These are phyloP conservation scores for Hirudinaria manillensis DNA, from an alignment of 2,888 invertebrate genomes.

Conservation along the genomic window DNA sequence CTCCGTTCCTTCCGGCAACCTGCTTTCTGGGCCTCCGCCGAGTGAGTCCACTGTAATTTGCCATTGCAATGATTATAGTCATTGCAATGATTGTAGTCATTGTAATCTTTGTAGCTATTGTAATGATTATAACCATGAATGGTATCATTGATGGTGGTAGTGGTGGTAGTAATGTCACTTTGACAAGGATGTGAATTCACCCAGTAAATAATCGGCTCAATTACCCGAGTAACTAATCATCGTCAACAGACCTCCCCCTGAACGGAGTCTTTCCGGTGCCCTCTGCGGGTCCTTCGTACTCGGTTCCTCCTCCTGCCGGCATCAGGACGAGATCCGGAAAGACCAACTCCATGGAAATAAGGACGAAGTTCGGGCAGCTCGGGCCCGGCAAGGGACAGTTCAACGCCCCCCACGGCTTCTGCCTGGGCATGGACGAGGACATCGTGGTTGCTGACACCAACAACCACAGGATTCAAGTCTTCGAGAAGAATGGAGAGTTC, in stretches of 20 bases:
- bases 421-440: slow-evolving; percentile 86
- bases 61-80: neutral
- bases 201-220: neutral
- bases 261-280: slow-evolving; percentile 31
- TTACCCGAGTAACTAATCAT: neutral
- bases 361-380: slow-evolving; percentile 84
- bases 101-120: neutral
- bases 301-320: slow-evolving; percentile 16
- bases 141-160: neutral
- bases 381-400: slow-evolving; percentile 89
- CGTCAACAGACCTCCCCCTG: slow-evolving; percentile 23
- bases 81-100: neutral
- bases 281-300: slow-evolving; percentile 19
- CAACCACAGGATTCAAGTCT: slow-evolving; percentile 88
- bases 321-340: slow-evolving; percentile 43
- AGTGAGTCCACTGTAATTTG: neutral
- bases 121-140: neutral
- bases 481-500: slow-evolving; percentile 85
- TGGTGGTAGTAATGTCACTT: neutral
- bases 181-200: neutral
- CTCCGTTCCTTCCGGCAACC: slow-evolving; percentile 7
- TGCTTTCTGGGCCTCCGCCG: slow-evolving; percentile 22
- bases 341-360: slow-evolving; percentile 56
- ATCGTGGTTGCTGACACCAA: slow-evolving; percentile 92
- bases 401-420: slow-evolving; percentile 94